Evolutionary conservation across 2,113 vertebrate genomes (phyloP), one percentile per base, ranked within the genome.

Genomic region (Onychorhynchus coronatus): DNA sequence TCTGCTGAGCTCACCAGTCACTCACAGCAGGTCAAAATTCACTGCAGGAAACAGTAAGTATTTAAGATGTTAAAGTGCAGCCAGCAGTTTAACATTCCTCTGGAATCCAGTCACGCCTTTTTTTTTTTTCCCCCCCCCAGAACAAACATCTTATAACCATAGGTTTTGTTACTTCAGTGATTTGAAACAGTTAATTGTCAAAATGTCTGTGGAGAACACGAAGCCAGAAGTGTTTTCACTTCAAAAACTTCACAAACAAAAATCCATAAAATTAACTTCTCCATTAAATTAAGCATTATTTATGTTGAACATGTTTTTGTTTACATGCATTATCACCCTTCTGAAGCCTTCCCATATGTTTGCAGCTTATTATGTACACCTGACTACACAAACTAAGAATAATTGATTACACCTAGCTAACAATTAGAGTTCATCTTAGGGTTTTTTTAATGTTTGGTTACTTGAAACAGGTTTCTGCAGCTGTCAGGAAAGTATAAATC

Each of bases 301-400:
- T 97, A 85, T 84, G 63, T 91, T 96, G 94, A 96, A 95, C 72
- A 78, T 70, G 91, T 96, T 97, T 95, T 97, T 89, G 96, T 95
- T 97, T 98, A 97, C 98, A 97, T 98, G 97, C 98, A 97, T 98
- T 96, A 97, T 98, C 97, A 96, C 97, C 98, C 98, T 97, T 98
- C 98, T 97, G 95, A 98, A 98, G 98, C 98, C 56, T 92, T 97
- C 98, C 98, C 99, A 98, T 98, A 98, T 98, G 99, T 98, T 87
- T 96, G 97, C 68, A 89, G 96, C 97, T 97, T 94, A 98, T 97
- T 97, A 94, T 97, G 97, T 97, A 97, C 98, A 98, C 98, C 96
- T 95, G 97, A 98, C 98, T 97, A 97, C 98, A 97, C 98, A 97
- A 95, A 98, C 91, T 95, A 95, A 98, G 98, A 98, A 97, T 96